phyloP scores from a whole-genome alignment of 2,113 vertebrate genomes.

The Orientallactaga bullata region DNA sequence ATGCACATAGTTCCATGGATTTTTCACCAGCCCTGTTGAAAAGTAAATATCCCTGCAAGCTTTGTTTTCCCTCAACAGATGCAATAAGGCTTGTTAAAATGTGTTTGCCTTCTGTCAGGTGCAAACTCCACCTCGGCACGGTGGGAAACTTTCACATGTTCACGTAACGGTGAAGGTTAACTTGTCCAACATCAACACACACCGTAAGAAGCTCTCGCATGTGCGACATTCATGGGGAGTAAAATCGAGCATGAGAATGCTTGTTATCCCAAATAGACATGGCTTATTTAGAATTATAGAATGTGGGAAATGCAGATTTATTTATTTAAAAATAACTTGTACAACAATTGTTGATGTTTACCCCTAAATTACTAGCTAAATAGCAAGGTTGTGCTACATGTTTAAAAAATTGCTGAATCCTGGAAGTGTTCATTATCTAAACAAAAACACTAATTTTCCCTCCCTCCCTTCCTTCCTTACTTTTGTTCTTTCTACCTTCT shows the following conservation, averaged over 20 bases:
- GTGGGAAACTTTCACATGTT: constrained; percentile 6
- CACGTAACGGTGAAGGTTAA: neutral
- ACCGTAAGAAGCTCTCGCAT: neutral
- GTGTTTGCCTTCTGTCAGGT: neutral
- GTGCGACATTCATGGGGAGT: neutral
- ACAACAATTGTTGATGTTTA: neutral
- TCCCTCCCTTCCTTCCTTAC: too few relatives aligned
- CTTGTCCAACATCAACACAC: neutral
- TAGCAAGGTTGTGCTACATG: neutral
- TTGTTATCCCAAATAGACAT: neutral
- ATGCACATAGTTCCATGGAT: neutral
- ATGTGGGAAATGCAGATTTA: neutral
- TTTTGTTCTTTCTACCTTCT: too few relatives aligned
- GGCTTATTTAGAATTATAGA: constrained; percentile 17
- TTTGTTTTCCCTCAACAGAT: neutral
- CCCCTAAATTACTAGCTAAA: neutral
- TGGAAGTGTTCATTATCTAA: neutral
- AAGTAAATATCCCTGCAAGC: neutral
- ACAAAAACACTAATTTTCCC: neutral
- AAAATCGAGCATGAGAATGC: neutral
- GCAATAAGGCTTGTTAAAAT: constrained; percentile 29
- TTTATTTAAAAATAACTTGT: neutral
- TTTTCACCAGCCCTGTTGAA: neutral
- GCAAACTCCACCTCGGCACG: neutral
- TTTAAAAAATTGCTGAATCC: neutral